Evolutionary conservation across 2,797 vertebrate genomes (phyloP), one percentile per base, ranked within the genome.

Genomic region (Protonibea diacanthus): DNA sequence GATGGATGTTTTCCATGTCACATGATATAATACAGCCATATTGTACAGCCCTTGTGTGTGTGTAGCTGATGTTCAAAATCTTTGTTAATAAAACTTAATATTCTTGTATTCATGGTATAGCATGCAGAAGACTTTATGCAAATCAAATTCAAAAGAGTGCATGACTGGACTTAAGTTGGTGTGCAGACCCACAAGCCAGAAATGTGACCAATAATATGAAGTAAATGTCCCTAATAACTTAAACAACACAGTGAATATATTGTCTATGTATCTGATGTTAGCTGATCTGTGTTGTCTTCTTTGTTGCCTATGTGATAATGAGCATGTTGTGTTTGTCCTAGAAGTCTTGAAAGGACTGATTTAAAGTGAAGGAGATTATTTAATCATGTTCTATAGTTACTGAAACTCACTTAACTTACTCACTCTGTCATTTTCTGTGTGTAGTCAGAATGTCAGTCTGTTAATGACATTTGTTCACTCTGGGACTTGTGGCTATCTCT

Each of bases 61-160:
- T 42, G 40, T 44, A 68, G 25, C 18, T 52, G 59, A 8, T 48
- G 67, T 25, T 47, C 7, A 12, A 20, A 61, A 23, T 57, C 64
- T 71, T 75, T 63, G 40, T 81, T 78, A 74, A 42, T 51, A 44
- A 62, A 69, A 62, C 13, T 56, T 73, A 78, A 84, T 78, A 5
- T 5, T 72, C 69, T 70, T 51, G 75, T 74, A 1, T 70, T 72
- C 23, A 42, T 51, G 14, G 21, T 62, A 10, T 25, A 38, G 44
- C 13, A 0, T 51, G 38, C 25, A 47, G 12, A 47, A 45, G 45
- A 58, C 6, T 52, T 77, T 9, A 59, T 51, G 49, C 38, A 25
- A 49, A 44, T 58, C 40, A 61, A 3, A 55, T 72, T 63, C n/a
- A 68, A 64, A 63, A 44, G 13, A 44, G 6, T 4, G 29, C 17